Evolutionary conservation across 2,888 invertebrate genomes (phyloP), one percentile per base, ranked within the genome.

Genomic region (Protonemura montana): DNA sequence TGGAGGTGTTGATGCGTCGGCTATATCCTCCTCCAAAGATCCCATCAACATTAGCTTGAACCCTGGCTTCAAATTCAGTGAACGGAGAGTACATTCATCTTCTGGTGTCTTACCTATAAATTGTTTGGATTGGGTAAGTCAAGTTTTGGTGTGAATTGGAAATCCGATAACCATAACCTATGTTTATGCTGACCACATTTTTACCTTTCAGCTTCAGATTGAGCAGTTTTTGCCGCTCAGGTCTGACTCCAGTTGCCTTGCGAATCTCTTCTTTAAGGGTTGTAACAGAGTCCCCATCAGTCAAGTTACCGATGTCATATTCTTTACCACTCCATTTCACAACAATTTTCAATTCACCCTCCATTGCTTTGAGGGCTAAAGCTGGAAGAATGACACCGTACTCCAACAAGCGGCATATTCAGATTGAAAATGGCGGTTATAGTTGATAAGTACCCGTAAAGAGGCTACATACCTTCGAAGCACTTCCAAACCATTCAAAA

Each of bases 41-140:
- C 99, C 99, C 94, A 99, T 98, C 96, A 99, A 96, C 98, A 99
- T 98, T 16, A 99, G 93, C 91, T 98, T 98, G 88, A 97, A 95
- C 86, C 97, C 97, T 0, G 95, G 94, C 90, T 98, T 98, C 35
- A 98, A 92, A 89, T 96, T 96, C 87, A 98, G 91, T 85, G 94
- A 93, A 0, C 94, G 93, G n/a, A 98, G 92, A 82, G 94, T 94
- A 89, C 95, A 94, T 89, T 95, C 95, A 91, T 98, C 97, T 83
- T 95, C 94, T 0, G 97, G 96, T 84, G 95, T 93, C 93, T 98
- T 98, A 25, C 98, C 98, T 97, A 90, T 28, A 89, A 88, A 87
- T 83, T 3, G 35, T 35, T 10, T 10, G 35, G 5, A 35, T 35
- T 3, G 10, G 35, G 3, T 35, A 35, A 35, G 35, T 6, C 35